phyloP scores from a whole-genome alignment of 2,113 vertebrate genomes.

The Micromys minutus region DNA sequence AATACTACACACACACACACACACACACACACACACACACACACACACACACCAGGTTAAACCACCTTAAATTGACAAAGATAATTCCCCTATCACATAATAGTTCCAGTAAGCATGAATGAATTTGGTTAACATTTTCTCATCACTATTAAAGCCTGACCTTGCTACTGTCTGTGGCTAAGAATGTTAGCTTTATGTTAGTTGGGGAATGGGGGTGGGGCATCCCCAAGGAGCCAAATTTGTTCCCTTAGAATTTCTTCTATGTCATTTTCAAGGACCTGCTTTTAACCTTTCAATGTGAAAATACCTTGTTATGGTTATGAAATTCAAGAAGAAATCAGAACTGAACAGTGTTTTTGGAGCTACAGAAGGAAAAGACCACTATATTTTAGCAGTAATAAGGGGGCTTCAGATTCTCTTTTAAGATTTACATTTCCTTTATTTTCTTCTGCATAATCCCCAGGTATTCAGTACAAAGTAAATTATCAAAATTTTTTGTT shows the following conservation, averaged over 20 bases:
- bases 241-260: slow-evolving; percentile 18
- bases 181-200: not conserved
- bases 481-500: slow-evolving; percentile 32
- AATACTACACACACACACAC: slow-evolving; percentile 17
- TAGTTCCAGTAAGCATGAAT: not conserved
- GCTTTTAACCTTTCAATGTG: slow-evolving; percentile 51
- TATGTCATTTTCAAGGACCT: slow-evolving; percentile 43
- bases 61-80: not conserved
- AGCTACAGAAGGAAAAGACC: slow-evolving; percentile 52
- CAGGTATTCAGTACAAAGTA: slow-evolving; percentile 65
- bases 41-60: not conserved
- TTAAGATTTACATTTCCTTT: slow-evolving; percentile 53
- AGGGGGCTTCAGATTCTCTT: slow-evolving; percentile 47
- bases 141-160: not conserved
- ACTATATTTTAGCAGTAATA: not conserved
- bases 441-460: slow-evolving; percentile 42
- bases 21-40: not conserved
- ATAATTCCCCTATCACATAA: not conserved
- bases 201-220: not conserved
- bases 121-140: slow-evolving; percentile 4
- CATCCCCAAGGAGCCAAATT: slow-evolving; percentile 28
- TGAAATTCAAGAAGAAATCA: slow-evolving; percentile 63
- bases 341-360: slow-evolving; percentile 54
- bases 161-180: not conserved
- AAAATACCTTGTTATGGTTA: slow-evolving; percentile 49